Conservation (phyloP, 2,113 vertebrate genomes). For the Myotis davidii region DNA sequence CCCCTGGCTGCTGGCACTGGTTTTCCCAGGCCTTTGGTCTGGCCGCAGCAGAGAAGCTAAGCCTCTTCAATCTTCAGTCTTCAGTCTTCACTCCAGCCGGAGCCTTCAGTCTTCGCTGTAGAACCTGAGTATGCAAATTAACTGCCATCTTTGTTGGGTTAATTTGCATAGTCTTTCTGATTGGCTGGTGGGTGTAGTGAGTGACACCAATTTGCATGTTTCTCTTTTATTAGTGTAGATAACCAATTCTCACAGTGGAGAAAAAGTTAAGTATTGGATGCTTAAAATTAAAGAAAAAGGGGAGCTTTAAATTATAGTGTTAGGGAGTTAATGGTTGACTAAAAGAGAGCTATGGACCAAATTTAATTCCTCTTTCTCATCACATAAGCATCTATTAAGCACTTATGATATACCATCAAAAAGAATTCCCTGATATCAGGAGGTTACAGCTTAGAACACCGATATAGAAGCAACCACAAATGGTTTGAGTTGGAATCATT, state of each 20-base stretch:
- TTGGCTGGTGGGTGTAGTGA: too few relatives aligned
- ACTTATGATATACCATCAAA: neutral
- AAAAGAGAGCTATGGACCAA: neutral
- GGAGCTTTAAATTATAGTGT: neutral
- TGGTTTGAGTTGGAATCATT: neutral
- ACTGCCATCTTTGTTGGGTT: too few relatives aligned
- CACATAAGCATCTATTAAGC: neutral
- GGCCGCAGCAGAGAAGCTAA: too few relatives aligned
- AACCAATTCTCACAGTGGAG: neutral
- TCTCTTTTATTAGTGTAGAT: neutral
- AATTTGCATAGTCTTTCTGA: too few relatives aligned
- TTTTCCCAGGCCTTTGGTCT: too few relatives aligned
- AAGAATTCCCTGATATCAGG: neutral
- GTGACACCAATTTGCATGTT: too few relatives aligned
- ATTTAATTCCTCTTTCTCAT: neutral
- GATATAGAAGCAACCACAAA: neutral
- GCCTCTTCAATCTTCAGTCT: too few relatives aligned
- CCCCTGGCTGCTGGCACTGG: too few relatives aligned
- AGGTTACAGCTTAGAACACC: neutral
- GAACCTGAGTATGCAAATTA: too few relatives aligned
- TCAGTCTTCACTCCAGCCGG: too few relatives aligned
- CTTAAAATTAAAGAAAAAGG: neutral
- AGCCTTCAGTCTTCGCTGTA: too few relatives aligned
- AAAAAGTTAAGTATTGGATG: neutral
- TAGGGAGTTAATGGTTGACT: neutral